Conservation (phyloP, 2,113 vertebrate species). For the Rhinopomastus cyanomelas region DNA sequence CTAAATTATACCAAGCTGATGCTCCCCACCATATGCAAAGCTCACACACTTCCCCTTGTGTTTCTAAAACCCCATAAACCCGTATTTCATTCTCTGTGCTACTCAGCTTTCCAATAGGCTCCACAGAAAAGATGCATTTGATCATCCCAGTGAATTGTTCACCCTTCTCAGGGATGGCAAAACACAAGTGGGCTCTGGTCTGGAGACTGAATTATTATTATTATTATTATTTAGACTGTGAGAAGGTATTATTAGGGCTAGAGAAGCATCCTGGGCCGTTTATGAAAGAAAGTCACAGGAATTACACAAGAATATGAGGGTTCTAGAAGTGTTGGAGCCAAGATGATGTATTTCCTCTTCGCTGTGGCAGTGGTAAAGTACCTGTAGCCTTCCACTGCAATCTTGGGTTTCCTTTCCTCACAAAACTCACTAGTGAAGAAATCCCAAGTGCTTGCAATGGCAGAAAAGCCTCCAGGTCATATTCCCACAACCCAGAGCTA, state of each 20-base stretch:
- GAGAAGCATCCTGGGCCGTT: neutral
- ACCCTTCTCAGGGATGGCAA: neutral
- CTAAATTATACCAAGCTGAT: neutral
- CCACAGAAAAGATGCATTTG: neutral
- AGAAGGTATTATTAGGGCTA: too few relatives aligned
- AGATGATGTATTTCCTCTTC: neutral
- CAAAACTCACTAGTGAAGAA: neutral
- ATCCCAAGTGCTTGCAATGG: neutral
- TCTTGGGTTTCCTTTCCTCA: neutral
- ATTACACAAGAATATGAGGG: neutral
- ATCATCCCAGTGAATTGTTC: neutral
- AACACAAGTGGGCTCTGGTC: neutral
- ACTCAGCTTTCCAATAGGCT: neutral
- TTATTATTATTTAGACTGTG: too few relatives aligned
- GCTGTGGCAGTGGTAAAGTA: neutral
- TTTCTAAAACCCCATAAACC: neutral
- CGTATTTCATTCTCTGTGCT: neutral
- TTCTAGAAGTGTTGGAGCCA: neutral
- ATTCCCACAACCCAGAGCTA: slow-evolving; percentile 27
- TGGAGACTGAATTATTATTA: neutral
- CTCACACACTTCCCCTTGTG: neutral
- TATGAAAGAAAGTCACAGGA: neutral
- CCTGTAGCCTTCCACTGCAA: neutral
- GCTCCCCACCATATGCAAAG: fast-evolving
- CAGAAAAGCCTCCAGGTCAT: slow-evolving; percentile 38